Evolutionary conservation across 2,113 vertebrate species (phyloP).

Genomic region (Phoenicopterus ruber): DNA sequence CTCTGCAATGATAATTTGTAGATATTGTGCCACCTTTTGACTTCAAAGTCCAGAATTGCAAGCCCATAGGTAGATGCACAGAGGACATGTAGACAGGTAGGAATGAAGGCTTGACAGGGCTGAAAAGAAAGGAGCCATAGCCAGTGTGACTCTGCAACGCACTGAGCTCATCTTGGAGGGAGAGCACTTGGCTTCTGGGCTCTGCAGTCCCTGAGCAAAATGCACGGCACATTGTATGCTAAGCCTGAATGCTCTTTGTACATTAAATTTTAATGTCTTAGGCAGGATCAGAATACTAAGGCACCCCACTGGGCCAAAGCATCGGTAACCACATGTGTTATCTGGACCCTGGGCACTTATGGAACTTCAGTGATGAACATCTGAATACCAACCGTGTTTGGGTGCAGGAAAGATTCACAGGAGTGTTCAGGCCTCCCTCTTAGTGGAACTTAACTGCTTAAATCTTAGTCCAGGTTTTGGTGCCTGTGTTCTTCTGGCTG

Average conservation of each 20-base stretch:
- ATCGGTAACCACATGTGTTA: rapidly evolving
- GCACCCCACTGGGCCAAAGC: background rate
- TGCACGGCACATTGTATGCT: background rate
- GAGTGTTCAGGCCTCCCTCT: background rate
- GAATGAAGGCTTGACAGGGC: background rate
- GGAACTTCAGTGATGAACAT: background rate
- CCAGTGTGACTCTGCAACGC: background rate
- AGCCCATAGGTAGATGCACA: background rate
- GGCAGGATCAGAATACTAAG: background rate
- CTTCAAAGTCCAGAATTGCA: background rate
- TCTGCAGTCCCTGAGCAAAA: background rate
- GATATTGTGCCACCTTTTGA: background rate
- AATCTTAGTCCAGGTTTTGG: background rate
- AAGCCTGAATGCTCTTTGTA: background rate
- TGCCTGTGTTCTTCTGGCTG: background rate
- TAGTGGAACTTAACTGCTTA: background rate
- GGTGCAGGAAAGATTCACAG: background rate
- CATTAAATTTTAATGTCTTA: background rate
- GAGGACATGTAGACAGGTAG: background rate
- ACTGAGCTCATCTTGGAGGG: rapidly evolving
- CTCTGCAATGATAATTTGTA: background rate
- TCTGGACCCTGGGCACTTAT: background rate
- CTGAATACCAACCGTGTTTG: background rate
- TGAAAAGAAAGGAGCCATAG: background rate
- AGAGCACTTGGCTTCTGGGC: background rate